These are phyloP conservation scores for Probaryconus sp. DNA, from an alignment of 1,140 invertebrate species.

Conservation along the genomic window DNA sequence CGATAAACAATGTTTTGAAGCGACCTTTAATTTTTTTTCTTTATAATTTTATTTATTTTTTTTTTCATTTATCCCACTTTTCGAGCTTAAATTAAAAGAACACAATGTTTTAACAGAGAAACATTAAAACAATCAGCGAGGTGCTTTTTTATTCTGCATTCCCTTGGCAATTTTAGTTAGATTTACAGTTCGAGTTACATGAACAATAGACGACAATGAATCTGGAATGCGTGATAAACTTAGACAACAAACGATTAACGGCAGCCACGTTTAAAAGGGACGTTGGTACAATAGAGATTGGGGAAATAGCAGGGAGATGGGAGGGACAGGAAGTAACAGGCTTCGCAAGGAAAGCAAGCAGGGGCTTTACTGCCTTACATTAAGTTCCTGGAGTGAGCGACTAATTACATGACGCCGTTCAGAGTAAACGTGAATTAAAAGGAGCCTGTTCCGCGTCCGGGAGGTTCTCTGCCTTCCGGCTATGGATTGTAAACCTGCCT, in stretches of 20 bases:
- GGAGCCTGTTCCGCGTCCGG: conserved; percentile 61
- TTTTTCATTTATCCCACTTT: neutral
- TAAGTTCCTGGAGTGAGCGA: conserved; percentile 72
- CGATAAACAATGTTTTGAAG: too few species aligned
- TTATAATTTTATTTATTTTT: too few species aligned
- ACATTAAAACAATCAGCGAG: conserved; percentile 43
- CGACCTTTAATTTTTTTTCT: too few species aligned
- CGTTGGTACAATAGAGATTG: conserved; percentile 66
- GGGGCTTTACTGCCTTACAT: conserved; percentile 66
- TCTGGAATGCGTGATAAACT: conserved; percentile 67
- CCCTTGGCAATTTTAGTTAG: conserved; percentile 50
- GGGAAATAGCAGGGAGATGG: conserved; percentile 57
- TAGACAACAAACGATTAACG: conserved; percentile 76
- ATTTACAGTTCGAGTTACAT: conserved; percentile 54
- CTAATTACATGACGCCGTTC: conserved; percentile 77
- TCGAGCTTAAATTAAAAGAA: conserved; percentile 25
- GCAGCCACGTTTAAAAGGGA: conserved; percentile 67
- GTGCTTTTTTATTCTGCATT: conserved; percentile 42
- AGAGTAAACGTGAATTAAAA: conserved; percentile 77
- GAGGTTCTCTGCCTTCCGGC: conserved; percentile 58
- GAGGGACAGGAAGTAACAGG: conserved; percentile 58
- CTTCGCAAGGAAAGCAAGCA: conserved; percentile 58
- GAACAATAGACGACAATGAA: conserved; percentile 59
- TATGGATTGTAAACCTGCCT: conserved; percentile 55
- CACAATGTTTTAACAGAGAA: conserved; percentile 32